phyloP scores from a whole-genome alignment of 2,888 invertebrate species.

The Digitonthophagus gazella region DNA sequence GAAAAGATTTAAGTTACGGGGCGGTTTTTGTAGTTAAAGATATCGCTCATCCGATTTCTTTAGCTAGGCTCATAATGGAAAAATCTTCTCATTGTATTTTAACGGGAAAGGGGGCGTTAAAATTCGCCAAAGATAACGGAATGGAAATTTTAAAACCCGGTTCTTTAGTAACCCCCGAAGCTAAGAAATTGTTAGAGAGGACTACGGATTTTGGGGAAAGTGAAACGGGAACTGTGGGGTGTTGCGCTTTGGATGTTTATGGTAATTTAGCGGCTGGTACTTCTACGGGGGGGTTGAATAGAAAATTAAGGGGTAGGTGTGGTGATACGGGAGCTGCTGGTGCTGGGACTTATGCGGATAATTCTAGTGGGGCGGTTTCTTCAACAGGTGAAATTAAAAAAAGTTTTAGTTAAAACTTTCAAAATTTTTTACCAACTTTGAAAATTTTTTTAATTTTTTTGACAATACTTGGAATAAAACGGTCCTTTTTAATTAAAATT shows the following conservation, averaged over 20 bases:
- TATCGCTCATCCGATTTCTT: conserved; percentile 71
- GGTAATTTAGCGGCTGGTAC: conserved; percentile 79
- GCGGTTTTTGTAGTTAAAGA: conserved; percentile 73
- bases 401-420: too few species aligned
- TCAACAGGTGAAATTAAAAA: conserved; percentile 60
- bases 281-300: conserved; percentile 82
- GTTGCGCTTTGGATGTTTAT: conserved; percentile 70
- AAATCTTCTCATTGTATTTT: conserved; percentile 71
- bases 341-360: conserved; percentile 76
- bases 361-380: conserved; percentile 71
- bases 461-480: too few species aligned
- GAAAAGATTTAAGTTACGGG: conserved; percentile 65
- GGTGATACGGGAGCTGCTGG: conserved; percentile 75
- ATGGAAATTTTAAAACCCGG: conserved; percentile 62
- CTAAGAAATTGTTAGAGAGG: conserved; percentile 59
- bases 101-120: conserved; percentile 68
- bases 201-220: not conserved
- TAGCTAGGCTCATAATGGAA: conserved; percentile 75
- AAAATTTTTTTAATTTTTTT: too few species aligned
- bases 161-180: conserved; percentile 65
- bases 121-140: conserved; percentile 67
- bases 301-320: conserved; percentile 74
- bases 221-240: conserved; percentile 83
- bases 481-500: too few species aligned
- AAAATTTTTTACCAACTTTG: too few species aligned